Evolutionary conservation across 92 coral and sea anemone species (phyloP).

Genomic region (Zoanthus solanderi): DNA sequence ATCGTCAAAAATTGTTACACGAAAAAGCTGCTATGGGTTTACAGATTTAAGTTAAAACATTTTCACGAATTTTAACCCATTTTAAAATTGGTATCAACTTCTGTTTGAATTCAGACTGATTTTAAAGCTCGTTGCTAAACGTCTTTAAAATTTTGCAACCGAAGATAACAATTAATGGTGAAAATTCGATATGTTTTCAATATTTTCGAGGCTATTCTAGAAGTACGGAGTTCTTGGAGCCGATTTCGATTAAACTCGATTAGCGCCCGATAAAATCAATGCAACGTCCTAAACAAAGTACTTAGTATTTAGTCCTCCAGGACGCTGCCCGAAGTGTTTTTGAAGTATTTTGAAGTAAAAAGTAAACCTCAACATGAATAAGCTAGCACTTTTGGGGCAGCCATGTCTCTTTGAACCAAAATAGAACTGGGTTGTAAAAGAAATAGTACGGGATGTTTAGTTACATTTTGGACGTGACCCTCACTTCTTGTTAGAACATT

Average conservation of each 20-base stretch:
- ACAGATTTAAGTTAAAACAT: not conserved
- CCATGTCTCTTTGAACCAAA: not conserved
- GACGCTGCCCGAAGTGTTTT: too few relatives aligned
- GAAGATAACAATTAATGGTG: not conserved
- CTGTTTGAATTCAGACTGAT: not conserved
- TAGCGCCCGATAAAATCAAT: not conserved
- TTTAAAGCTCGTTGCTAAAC: not conserved
- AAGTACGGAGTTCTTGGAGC: not conserved
- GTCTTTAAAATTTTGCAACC: not conserved
- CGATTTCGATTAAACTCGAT: not conserved
- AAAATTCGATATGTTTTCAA: not conserved
- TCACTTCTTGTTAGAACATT: not conserved
- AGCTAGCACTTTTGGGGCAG: not conserved
- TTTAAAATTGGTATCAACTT: not conserved
- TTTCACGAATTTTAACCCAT: not conserved
- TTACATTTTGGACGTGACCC: constrained; percentile 4
- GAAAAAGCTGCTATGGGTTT: not conserved
- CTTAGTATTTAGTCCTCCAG: too few relatives aligned
- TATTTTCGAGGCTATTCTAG: not conserved
- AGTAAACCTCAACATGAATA: too few relatives aligned
- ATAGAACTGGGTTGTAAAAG: not conserved
- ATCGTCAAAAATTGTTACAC: not conserved
- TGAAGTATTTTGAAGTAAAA: too few relatives aligned
- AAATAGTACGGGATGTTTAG: not conserved
- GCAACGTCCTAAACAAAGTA: not conserved